phyloP scores from a whole-genome alignment of 2,113 vertebrate genomes.

The Tautogolabrus adspersus region DNA sequence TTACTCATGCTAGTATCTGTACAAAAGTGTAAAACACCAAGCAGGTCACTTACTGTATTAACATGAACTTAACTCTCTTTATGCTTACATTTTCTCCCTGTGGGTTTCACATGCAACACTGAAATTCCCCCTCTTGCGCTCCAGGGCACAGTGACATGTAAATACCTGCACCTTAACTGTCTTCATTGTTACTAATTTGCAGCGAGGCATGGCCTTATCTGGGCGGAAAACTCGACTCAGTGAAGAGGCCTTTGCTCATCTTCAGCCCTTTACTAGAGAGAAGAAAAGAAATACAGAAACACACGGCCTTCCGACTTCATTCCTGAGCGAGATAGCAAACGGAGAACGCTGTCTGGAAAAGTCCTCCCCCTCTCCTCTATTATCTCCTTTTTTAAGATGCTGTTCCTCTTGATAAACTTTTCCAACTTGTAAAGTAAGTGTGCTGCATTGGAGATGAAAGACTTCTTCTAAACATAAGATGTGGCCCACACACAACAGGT shows the following conservation, averaged over 20 bases:
- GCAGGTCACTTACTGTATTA: conserved; percentile 4
- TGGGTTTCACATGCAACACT: not conserved
- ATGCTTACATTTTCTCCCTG: not conserved
- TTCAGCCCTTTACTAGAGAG: conserved; percentile 34
- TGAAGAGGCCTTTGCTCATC: conserved; percentile 62
- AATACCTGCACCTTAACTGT: conserved; percentile 65
- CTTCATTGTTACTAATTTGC: conserved; percentile 72
- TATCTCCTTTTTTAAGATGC: conserved; percentile 19
- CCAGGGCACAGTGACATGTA: conserved; percentile 57
- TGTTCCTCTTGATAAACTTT: conserved; percentile 69
- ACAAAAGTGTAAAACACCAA: conserved; percentile 15
- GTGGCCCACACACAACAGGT: conserved; percentile 10
- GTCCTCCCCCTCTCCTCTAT: conserved; percentile 12
- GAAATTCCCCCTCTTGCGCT: conserved; percentile 1
- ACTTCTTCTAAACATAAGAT: conserved; percentile 42
- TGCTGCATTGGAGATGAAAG: conserved; percentile 78
- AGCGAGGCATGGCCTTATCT: conserved; percentile 74
- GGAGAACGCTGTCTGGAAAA: conserved; percentile 45
- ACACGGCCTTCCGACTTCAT: conserved; percentile 69
- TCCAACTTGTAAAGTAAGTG: conserved; percentile 70
- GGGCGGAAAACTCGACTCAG: conserved; percentile 58
- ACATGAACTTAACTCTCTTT: not conserved
- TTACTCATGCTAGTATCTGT: conserved; percentile 24
- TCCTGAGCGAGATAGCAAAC: conserved; percentile 69
- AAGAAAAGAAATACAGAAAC: not conserved